Percentiles rank a stretch among this genome's conserved stretches.
Evolutionary conservation across 1,140 invertebrate genomes (phyloP).

Genomic region (Drosophila triauraria): DNA sequence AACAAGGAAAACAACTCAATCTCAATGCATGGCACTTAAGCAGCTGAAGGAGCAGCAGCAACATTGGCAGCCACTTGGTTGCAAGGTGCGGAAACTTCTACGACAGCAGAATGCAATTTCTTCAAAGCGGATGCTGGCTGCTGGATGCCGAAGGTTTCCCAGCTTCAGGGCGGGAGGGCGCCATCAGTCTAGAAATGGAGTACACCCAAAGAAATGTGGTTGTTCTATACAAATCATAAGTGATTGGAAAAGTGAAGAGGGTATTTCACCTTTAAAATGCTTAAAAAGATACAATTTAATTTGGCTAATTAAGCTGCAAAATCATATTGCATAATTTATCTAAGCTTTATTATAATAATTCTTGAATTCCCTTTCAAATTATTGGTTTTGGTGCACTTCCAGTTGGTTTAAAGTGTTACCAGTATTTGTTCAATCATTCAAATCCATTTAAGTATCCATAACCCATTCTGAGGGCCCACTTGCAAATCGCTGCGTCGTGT

Average conservation of each 20-base stretch:
- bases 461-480: not conserved
- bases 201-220: constrained; percentile 3
- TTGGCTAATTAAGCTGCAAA: not conserved
- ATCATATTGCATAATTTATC: not conserved
- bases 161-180: not conserved
- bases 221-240: not conserved
- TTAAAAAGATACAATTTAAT: not conserved
- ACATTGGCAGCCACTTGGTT: constrained; percentile 63
- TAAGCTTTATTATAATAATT: not conserved
- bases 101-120: constrained; percentile 76
- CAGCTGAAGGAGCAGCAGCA: constrained; percentile 51
- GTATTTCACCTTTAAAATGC: too few relatives aligned
- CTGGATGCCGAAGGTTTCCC: too few relatives aligned
- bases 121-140: constrained; percentile 5
- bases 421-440: constrained; percentile 60
- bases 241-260: too few relatives aligned
- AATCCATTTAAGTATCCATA: constrained; percentile 33
- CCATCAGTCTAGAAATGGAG: constrained; percentile 2
- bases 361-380: not conserved
- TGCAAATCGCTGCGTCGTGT: not conserved
- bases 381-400: not conserved
- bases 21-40: constrained; percentile 80
- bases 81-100: constrained; percentile 70
- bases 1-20: constrained; percentile 73
- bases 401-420: not conserved